Base-by-base conservation (phyloP, 1,140 invertebrate species). In the Sycophila sp. region DNA sequence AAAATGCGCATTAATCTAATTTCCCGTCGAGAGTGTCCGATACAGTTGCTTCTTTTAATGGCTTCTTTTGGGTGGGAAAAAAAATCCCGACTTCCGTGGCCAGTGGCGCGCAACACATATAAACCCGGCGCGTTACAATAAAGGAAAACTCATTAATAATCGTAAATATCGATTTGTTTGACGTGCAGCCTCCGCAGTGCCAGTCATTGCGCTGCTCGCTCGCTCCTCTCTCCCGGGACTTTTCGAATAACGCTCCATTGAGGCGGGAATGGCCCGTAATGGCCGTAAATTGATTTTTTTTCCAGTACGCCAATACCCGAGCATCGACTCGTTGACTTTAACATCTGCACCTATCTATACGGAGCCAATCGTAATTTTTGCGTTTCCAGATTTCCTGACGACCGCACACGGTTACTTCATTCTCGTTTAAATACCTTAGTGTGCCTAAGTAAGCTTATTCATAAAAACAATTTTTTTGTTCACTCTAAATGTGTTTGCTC, bases 131-230 rank as follows among this genome's bases (percentile, higher is more conserved):
- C 24, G n/a, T n/a, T 13, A 63, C 42, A 63, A 49, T 63, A 32
- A 63, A n/a, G 62, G 19, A 70, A 69, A 67, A 73, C 58, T 76
- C 70, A 79, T 79, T 75, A 77, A 79, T 79, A 75, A 79, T 79
- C 63, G 63, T 76, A 72, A 75, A 74, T 76, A 79, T 79, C 78
- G 78, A 79, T 77, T 71, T 75, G 75, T 77, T 76, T 79, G 78
- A 77, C 78, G 73, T 73, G 72, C 69, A 58, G 42, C 70, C 65
- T 72, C 71, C 62, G 66, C 70, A 72, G 13, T 64, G 69, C 72
- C 38, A 76, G 75, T 76, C 73, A 74, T 72, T 73, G 75, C 75
- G 40, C 34, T 38, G 45, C 38, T 40, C 38, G 11, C 38, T 22
- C 7, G 17, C 17, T 71, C 64, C 66, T 59, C 67, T 77, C 75